Evolutionary conservation across 2,888 invertebrate genomes (phyloP).

Genomic region (Syrista parreyssii): DNA sequence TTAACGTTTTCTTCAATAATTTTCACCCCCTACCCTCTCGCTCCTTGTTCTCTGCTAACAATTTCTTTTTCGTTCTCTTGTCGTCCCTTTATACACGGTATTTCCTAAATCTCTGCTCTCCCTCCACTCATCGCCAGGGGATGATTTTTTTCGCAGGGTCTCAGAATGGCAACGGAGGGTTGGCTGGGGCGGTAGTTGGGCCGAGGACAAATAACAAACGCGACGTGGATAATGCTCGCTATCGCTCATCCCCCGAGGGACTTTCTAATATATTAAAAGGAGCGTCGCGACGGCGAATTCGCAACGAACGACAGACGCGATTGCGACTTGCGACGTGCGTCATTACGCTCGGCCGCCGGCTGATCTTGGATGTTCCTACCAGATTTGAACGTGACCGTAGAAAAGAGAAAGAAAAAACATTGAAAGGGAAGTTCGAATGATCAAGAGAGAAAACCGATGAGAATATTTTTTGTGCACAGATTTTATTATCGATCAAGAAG

Average conservation of each 20-base stretch:
- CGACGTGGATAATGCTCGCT: not conserved
- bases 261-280: not conserved
- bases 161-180: not conserved
- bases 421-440: too few species aligned
- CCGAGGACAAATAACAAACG: not conserved
- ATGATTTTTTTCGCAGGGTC: not conserved
- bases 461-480: not conserved
- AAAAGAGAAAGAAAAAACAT: not conserved
- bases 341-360: not conserved
- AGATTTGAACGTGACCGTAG: not conserved
- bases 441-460: not conserved
- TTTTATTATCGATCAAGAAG: not conserved
- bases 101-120: not conserved
- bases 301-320: not conserved
- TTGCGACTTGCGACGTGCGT: not conserved
- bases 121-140: not conserved
- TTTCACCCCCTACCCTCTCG: not conserved
- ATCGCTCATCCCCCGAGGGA: not conserved
- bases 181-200: not conserved
- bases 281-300: not conserved
- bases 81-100: not conserved
- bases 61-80: not conserved
- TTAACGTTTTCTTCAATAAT: not conserved
- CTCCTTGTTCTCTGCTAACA: not conserved
- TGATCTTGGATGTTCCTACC: not conserved